phyloP scores from a whole-genome alignment of 2,797 vertebrate genomes.

The Rhinoraja longicauda region DNA sequence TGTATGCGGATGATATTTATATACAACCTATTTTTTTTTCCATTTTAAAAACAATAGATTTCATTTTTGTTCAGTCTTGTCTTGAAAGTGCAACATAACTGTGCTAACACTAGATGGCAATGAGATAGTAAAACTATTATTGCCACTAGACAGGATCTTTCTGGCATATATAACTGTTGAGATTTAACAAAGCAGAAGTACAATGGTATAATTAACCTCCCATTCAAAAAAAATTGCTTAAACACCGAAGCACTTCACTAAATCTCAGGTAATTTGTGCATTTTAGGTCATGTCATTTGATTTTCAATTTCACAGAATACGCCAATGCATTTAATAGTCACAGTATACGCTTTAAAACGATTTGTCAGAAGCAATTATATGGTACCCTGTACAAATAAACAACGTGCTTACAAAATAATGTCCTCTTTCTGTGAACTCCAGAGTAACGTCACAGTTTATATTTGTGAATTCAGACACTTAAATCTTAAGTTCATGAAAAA shows the following conservation, averaged over 20 bases:
- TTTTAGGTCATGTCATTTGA: conserved; percentile 9
- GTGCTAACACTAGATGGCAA: conserved; percentile 26
- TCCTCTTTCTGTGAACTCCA: not conserved
- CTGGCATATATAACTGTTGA: not conserved
- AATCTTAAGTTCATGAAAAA: not conserved
- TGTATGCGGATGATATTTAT: not conserved
- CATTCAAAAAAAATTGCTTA: not conserved
- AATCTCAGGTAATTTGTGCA: conserved; percentile 4
- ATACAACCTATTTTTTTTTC: not conserved
- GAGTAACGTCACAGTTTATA: not conserved
- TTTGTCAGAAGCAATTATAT: conserved; percentile 6
- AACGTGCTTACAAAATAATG: not conserved
- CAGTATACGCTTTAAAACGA: not conserved
- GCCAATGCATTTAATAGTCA: conserved; percentile 14
- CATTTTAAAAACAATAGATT: not conserved
- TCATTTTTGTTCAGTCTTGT: not conserved
- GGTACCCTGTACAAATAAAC: not conserved
- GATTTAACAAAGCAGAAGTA: conserved; percentile 36
- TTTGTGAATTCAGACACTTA: not conserved
- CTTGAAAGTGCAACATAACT: not conserved
- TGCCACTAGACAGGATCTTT: not conserved
- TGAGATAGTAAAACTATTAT: not conserved
- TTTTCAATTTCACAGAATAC: conserved; percentile 25
- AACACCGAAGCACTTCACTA: not conserved
- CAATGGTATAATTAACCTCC: conserved; percentile 14